phyloP scores from a whole-genome alignment of 2,888 invertebrate species.

The Stenodema calcarata region DNA sequence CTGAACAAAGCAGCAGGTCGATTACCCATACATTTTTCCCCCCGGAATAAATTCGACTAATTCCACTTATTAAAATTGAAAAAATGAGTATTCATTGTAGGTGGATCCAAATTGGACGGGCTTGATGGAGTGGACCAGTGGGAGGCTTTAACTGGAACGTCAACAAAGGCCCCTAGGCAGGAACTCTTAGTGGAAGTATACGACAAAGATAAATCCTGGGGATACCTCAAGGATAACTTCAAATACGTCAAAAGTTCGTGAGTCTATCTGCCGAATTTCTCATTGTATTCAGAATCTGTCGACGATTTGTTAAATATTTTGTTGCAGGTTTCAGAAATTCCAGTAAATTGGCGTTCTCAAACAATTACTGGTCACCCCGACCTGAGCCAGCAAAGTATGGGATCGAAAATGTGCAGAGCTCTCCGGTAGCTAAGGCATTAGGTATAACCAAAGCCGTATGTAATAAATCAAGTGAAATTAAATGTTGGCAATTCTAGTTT shows the following conservation, averaged over 20 bases:
- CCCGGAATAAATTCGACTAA: no score
- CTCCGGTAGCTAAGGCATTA: slow-evolving; percentile 16
- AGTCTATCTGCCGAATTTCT: neutral
- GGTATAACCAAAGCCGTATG: neutral
- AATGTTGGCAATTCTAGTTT: no score
- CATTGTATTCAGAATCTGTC: neutral
- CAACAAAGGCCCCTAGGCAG: slow-evolving; percentile 43
- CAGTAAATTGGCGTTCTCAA: neutral
- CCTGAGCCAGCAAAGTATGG: slow-evolving; percentile 16
- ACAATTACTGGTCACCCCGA: slow-evolving; percentile 31
- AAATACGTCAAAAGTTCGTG: slow-evolving; percentile 64
- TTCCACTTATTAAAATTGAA: no score
- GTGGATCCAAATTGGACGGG: slow-evolving; percentile 55
- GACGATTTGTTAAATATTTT: neutral
- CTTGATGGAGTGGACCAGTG: slow-evolving; percentile 62
- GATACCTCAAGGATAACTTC: slow-evolving; percentile 61
- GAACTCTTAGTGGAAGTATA: slow-evolving; percentile 61
- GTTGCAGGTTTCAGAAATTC: slow-evolving; percentile 17
- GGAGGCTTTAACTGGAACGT: slow-evolving; percentile 56
- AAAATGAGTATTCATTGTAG: no score
- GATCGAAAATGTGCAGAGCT: neutral
- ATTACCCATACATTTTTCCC: neutral
- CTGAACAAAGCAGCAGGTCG: slow-evolving; percentile 62
- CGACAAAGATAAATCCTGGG: slow-evolving; percentile 61
- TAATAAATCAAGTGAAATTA: no score